Evolutionary conservation across 2,797 vertebrate species (phyloP).

Genomic region (Rhodeus uyekii): DNA sequence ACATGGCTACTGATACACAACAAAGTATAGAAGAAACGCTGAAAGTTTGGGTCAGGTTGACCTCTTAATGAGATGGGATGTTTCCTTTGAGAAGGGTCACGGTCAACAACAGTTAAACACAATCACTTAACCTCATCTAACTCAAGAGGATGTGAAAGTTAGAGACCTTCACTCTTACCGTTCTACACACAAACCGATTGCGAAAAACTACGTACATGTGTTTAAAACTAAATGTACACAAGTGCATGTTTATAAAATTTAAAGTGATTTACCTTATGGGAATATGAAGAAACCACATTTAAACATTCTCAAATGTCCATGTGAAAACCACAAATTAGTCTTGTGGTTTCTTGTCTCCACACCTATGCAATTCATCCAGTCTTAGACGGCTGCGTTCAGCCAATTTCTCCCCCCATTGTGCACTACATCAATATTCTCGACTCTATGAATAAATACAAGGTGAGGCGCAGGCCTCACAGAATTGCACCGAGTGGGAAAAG

Average conservation of each 20-base stretch:
- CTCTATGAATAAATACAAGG: slow-evolving; percentile 39
- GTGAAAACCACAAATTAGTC: slow-evolving; percentile 57
- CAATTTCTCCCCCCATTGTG: slow-evolving; percentile 47
- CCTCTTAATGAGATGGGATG: slow-evolving; percentile 29
- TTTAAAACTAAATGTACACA: neutral
- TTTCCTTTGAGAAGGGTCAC: slow-evolving; percentile 31
- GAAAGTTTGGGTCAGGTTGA: neutral
- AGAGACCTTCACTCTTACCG: slow-evolving; percentile 17
- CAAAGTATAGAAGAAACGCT: neutral
- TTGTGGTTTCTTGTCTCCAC: slow-evolving; percentile 48
- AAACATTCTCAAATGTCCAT: slow-evolving; percentile 23
- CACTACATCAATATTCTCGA: slow-evolving; percentile 49
- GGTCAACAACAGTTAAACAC: slow-evolving; percentile 17
- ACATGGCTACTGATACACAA: neutral
- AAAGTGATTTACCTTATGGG: slow-evolving; percentile 23
- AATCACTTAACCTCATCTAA: slow-evolving; percentile 40
- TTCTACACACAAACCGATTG: neutral
- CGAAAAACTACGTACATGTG: neutral
- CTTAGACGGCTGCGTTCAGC: slow-evolving; percentile 30
- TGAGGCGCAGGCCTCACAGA: slow-evolving; percentile 4
- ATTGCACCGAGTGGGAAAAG: slow-evolving; percentile 5
- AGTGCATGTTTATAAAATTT: neutral
- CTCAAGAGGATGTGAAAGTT: slow-evolving; percentile 38
- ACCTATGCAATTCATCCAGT: slow-evolving; percentile 56
- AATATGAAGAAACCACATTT: slow-evolving; percentile 31